Conservation (phyloP, 1,140 invertebrate genomes). For the Laodelphax striatellus region DNA sequence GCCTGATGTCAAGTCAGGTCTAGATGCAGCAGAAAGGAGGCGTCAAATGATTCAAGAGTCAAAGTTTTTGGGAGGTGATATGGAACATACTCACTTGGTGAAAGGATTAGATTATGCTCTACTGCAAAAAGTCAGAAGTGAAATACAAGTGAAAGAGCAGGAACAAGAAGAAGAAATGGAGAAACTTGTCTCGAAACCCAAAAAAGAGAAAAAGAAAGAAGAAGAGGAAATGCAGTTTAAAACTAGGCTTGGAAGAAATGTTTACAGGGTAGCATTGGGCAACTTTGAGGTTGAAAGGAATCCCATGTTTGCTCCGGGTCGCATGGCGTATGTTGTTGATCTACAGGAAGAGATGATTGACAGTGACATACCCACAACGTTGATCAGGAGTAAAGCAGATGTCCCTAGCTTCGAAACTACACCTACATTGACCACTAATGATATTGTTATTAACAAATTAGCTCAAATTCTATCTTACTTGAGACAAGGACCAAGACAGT, state of each 20-base stretch:
- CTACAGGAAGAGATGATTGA: constrained; percentile 81
- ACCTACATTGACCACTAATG: constrained; percentile 81
- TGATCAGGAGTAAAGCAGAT: constrained; percentile 91
- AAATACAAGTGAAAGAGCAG: constrained; percentile 65
- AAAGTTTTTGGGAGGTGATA: constrained; percentile 99
- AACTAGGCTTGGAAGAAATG: constrained; percentile 61
- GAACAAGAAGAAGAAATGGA: constrained; percentile 81
- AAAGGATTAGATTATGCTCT: constrained; percentile 99
- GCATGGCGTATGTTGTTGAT: constrained; percentile 98
- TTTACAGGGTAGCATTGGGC: constrained; percentile 45
- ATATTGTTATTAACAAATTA: constrained; percentile 93
- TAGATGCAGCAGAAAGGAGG: constrained; percentile 91
- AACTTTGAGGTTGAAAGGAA: constrained; percentile 68
- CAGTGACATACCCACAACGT: constrained; percentile 89
- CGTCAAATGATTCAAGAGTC: constrained; percentile 97
- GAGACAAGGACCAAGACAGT: constrained; percentile 61
- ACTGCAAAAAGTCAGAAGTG: constrained; percentile 87
- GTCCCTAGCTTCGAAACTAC: constrained; percentile 68
- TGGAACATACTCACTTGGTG: constrained; percentile 99
- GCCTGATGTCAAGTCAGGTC: constrained; percentile 81
- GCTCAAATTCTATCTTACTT: constrained; percentile 94
- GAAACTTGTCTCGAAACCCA: constrained; percentile 43
- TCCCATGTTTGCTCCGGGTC: constrained; percentile 87
- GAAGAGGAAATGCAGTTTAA: constrained; percentile 72
- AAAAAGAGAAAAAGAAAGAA: constrained; percentile 42